phyloP scores from a whole-genome alignment of 2,888 invertebrate genomes.

The Amphimallon solstitiale region DNA sequence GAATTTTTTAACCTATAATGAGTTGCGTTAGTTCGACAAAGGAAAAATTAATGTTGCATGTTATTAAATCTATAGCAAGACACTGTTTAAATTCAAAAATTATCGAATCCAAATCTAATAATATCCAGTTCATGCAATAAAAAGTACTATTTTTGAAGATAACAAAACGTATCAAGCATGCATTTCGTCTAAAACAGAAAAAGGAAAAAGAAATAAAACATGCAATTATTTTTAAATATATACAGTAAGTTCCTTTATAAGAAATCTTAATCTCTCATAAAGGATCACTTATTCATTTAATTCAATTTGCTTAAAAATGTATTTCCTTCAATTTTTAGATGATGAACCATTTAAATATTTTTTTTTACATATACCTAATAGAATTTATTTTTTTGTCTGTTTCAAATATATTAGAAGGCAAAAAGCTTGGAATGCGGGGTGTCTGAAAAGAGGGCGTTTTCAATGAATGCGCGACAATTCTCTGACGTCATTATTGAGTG shows the following conservation, averaged over 20 bases:
- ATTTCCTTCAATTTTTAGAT: conserved; percentile 19
- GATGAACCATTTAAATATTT: conserved; percentile 37
- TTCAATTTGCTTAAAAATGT: neutral
- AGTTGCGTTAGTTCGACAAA: no score
- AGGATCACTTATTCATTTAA: conserved; percentile 5
- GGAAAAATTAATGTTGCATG: no score
- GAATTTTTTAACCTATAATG: no score
- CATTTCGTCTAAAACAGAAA: neutral
- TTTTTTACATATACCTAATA: neutral
- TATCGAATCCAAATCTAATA: no score
- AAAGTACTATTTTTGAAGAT: no score
- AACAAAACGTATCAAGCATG: neutral
- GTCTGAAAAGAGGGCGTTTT: no score
- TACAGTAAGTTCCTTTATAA: conserved; percentile 6
- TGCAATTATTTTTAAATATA: neutral
- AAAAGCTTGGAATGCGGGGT: no score
- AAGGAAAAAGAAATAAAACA: neutral
- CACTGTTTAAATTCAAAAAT: no score
- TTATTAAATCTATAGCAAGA: no score
- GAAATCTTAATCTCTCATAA: neutral
- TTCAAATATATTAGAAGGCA: neutral
- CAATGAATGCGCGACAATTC: no score
- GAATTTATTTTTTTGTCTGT: neutral
- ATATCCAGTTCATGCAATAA: no score
- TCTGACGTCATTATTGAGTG: no score